Evolutionary conservation across 2,113 vertebrate species (phyloP), one percentile per base, ranked within the genome.

Genomic region (Rhodinocichla rosea): DNA sequence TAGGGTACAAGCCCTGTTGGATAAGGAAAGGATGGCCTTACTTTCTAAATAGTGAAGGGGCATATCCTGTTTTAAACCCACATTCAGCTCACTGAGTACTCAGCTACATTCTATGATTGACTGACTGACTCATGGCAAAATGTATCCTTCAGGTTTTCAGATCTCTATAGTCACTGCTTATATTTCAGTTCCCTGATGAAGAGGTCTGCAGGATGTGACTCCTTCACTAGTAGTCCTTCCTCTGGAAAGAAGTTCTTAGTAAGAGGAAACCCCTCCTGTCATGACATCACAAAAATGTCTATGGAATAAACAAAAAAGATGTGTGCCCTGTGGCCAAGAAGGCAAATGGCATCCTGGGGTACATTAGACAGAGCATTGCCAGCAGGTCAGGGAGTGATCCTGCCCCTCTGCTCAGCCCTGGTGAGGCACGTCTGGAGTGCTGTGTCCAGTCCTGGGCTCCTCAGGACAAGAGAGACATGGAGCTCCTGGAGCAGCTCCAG

Each of bases 301-400:
- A 3, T n/a, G 33, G 27, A 76, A 68, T 50, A 45, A 69, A 68
- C 13, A 42, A 59, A 57, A 50, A n/a, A 30, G 5, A 6, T 59
- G 5, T 52, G 45, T n/a, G 62, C 16, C 16, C n/a, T 60, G n/a
- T 0, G 0, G 15, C 45, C 13, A 59, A 45, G 60, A 16, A 67
- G 7, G 23, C 11, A 16, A 68, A 12, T 53, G 28, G 15, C 6
- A 7, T 13, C 15, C 23, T 16, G 33, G 19, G 15, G 2, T 37
- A 2, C 15, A 19, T 50, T 65, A 11, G 37, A 27, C 52, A 59
- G 15, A 59, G 18, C 37, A 11, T 1, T 52, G 10, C 7, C 68
- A 74, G 44, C 32, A 67, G 44, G 33, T 42, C 5, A 50, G 35
- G 32, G 18, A 37, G 37, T 1, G 2, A 52, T 52, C 10, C 28